Evolutionary conservation across 2,113 vertebrate species (phyloP).

Genomic region (Brachyhypopomus occidentalis): DNA sequence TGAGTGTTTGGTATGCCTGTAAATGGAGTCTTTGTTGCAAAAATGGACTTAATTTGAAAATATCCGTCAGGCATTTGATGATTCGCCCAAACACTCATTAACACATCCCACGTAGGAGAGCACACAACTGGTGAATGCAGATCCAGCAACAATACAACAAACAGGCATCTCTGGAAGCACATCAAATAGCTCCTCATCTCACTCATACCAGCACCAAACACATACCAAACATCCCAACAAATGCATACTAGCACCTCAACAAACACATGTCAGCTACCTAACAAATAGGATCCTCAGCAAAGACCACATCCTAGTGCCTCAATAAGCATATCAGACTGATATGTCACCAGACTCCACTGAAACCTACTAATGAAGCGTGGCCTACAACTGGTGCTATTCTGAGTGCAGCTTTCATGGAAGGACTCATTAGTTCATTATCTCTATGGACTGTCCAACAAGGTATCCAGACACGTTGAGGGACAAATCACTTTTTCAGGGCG

Average conservation of each 20-base stretch:
- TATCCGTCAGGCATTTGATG: conserved; percentile 44
- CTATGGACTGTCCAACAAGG: background rate
- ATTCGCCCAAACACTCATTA: conserved; percentile 18
- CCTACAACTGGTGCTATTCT: conserved; percentile 22
- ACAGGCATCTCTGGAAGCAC: too few relatives aligned
- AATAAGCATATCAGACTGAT: background rate
- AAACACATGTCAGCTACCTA: background rate
- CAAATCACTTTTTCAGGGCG: background rate
- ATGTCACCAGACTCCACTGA: background rate
- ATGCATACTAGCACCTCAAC: background rate
- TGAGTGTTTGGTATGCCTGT: conserved; percentile 21
- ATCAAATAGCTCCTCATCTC: too few relatives aligned
- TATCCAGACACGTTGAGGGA: conserved; percentile 8
- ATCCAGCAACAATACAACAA: too few relatives aligned
- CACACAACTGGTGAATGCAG: background rate
- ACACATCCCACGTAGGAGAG: background rate
- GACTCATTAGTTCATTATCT: conserved; percentile 22
- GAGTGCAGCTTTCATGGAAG: conserved; percentile 1
- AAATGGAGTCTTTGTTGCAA: conserved; percentile 35
- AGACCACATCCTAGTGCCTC: too few relatives aligned
- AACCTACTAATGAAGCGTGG: background rate
- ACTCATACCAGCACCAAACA: background rate
- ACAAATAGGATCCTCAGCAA: too few relatives aligned
- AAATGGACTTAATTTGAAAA: conserved; percentile 28
- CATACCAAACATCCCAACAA: background rate